Percentiles rank a stretch among this genome's conserved stretches.
phyloP scores from a whole-genome alignment of 2,113 vertebrate genomes.

The Silurus meridionalis region DNA sequence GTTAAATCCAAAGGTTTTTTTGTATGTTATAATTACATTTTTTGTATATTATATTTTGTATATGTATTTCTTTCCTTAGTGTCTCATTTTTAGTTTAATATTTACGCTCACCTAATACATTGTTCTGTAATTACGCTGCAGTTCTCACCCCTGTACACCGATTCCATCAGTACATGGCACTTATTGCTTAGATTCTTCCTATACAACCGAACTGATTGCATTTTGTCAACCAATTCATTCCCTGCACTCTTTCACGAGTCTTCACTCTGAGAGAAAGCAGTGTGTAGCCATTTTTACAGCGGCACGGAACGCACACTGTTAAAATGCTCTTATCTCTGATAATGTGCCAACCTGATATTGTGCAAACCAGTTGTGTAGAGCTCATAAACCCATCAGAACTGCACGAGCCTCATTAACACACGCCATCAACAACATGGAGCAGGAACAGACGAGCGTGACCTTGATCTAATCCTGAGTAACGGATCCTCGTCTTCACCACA shows the following conservation, averaged over 20 bases:
- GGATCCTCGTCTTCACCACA: neutral
- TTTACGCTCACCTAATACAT: neutral
- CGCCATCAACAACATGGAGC: constrained; percentile 6
- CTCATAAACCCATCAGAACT: neutral
- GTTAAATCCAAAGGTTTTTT: neutral
- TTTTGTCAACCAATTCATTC: neutral
- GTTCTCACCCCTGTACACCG: too few relatives aligned
- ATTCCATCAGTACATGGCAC: neutral
- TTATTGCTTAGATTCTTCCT: neutral
- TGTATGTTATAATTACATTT: neutral
- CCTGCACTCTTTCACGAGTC: neutral
- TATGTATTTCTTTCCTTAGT: neutral
- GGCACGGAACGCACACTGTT: neutral
- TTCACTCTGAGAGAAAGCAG: neutral
- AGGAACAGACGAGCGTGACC: neutral
- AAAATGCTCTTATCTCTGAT: neutral
- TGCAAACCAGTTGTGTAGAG: neutral
- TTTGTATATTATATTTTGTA: neutral
- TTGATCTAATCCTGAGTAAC: constrained; percentile 9
- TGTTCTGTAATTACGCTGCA: neutral
- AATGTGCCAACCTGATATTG: neutral
- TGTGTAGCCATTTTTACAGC: neutral
- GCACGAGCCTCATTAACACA: neutral
- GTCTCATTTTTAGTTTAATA: neutral
- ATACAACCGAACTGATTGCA: neutral